These are phyloP conservation scores for Protonibea diacanthus DNA, from an alignment of 2,797 vertebrate species.

Conservation along the genomic window DNA sequence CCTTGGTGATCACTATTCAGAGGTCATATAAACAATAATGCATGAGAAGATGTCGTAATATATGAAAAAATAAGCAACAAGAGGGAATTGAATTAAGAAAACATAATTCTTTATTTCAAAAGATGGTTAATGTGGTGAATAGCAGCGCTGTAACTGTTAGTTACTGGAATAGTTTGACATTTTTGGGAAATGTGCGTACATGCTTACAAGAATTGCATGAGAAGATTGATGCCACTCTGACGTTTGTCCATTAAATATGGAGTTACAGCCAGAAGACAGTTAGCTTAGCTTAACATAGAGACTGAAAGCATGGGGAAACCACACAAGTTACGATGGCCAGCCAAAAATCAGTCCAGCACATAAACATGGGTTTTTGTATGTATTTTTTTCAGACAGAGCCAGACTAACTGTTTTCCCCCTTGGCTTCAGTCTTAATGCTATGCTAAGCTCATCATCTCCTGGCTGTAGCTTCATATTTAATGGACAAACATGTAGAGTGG, in stretches of 20 bases:
- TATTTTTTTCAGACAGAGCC: constrained; percentile 1
- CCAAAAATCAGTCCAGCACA: too few species aligned
- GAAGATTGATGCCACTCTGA: neutral
- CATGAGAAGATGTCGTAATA: neutral
- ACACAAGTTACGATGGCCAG: too few species aligned
- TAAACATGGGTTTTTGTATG: neutral
- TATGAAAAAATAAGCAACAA: neutral
- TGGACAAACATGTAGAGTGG: neutral
- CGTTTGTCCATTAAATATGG: neutral
- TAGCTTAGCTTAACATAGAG: neutral
- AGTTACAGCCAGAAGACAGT: neutral
- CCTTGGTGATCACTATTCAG: neutral
- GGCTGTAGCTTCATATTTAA: constrained; percentile 14
- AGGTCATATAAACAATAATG: neutral
- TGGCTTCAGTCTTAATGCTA: neutral
- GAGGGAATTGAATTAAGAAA: too few species aligned
- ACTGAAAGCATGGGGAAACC: too few species aligned
- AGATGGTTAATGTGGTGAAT: too few species aligned
- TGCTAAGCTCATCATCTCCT: constrained; percentile 7
- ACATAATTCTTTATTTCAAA: too few species aligned
- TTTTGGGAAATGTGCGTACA: neutral
- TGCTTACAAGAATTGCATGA: neutral
- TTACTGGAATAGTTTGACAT: neutral
- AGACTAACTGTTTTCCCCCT: constrained; percentile 1
- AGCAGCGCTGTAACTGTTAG: too few species aligned